Evolutionary conservation across 2,888 invertebrate genomes (phyloP).

Genomic region (Eudemis profundana): DNA sequence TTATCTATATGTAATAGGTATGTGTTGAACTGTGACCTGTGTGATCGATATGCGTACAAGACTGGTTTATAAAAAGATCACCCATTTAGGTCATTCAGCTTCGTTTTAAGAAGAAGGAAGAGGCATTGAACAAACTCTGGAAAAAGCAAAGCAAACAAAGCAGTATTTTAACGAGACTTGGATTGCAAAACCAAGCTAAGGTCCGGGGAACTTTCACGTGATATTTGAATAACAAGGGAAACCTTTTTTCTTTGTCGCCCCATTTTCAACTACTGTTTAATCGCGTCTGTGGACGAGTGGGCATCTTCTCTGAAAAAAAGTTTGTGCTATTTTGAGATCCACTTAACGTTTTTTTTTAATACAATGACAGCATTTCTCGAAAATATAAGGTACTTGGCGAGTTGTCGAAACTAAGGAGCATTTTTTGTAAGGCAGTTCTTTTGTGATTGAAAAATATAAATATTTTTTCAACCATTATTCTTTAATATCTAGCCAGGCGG

Average conservation of each 20-base stretch:
- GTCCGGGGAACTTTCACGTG: conserved; percentile 54
- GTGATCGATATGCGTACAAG: too few species aligned
- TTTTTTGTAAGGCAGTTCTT: too few species aligned
- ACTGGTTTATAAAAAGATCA: too few species aligned
- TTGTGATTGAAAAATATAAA: too few species aligned
- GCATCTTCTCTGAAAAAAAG: not conserved
- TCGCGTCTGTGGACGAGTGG: not conserved
- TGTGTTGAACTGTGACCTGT: too few species aligned
- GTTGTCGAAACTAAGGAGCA: too few species aligned
- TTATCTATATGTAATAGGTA: too few species aligned
- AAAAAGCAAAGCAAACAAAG: conserved; percentile 14
- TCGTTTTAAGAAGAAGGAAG: not conserved
- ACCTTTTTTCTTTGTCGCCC: conserved; percentile 67
- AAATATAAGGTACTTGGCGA: too few species aligned
- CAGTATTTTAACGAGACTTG: conserved; percentile 36
- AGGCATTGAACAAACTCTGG: conserved; percentile 12
- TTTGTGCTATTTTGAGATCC: not conserved
- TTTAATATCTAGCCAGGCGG: too few species aligned
- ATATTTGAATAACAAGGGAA: conserved; percentile 80
- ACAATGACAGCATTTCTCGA: too few species aligned
- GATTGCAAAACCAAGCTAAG: conserved; percentile 64
- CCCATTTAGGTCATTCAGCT: not conserved
- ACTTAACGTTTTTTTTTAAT: not conserved
- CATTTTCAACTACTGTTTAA: conserved; percentile 38
- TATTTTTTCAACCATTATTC: too few species aligned